These are phyloP conservation scores for Tridacna gigas DNA, from an alignment of 2,888 invertebrate genomes.

Conservation along the genomic window DNA sequence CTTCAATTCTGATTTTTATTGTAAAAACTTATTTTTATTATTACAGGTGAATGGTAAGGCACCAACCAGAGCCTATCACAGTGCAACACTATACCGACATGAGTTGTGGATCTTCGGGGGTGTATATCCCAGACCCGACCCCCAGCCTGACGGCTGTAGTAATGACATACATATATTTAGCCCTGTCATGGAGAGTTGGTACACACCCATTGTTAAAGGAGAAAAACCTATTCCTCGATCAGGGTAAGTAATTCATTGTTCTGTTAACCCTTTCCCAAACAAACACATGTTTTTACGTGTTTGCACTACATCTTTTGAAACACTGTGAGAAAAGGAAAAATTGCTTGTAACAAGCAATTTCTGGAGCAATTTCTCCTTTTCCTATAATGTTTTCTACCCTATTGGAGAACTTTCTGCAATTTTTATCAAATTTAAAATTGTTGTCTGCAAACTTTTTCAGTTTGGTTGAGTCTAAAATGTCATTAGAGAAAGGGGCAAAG, in stretches of 20 bases:
- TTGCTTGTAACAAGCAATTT: not conserved
- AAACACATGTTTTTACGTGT: too few species aligned
- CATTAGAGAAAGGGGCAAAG: too few species aligned
- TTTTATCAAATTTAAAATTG: too few species aligned
- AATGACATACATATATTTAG: conserved; percentile 83
- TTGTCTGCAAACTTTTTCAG: too few species aligned
- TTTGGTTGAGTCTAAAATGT: too few species aligned
- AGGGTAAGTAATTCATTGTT: conserved; percentile 72
- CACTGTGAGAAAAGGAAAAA: not conserved
- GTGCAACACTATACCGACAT: conserved; percentile 81
- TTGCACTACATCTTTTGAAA: not conserved
- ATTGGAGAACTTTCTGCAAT: too few species aligned
- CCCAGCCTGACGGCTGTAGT: conserved; percentile 83
- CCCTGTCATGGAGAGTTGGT: conserved; percentile 83
- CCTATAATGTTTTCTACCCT: not conserved
- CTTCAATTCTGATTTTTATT: too few species aligned
- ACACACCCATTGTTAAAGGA: conserved; percentile 82
- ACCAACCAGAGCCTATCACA: conserved; percentile 83
- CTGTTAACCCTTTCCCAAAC: not conserved
- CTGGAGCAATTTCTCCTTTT: not conserved
- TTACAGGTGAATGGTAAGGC: conserved; percentile 81
- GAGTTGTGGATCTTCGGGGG: conserved; percentile 84
- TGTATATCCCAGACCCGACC: conserved; percentile 82
- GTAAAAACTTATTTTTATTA: not conserved
- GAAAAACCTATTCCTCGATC: conserved; percentile 81